Evolutionary conservation across 2,113 vertebrate genomes (phyloP).

Genomic region (Albula glossodonta): DNA sequence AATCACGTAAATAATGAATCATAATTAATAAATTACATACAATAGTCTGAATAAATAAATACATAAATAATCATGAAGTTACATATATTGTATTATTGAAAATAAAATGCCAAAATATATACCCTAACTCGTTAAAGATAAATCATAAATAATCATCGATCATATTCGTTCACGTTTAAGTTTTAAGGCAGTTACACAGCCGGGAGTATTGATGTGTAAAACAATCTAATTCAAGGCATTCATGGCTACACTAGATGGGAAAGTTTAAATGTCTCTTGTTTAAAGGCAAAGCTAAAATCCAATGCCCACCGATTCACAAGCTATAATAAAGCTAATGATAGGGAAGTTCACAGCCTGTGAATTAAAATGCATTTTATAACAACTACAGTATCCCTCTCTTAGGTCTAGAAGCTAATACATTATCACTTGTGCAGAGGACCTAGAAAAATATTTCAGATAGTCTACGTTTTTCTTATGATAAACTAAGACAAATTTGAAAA

Average conservation of each 20-base stretch:
- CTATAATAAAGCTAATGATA: conserved; percentile 86
- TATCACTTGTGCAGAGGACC: conserved; percentile 66
- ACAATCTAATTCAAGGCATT: conserved; percentile 83
- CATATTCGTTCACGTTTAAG: conserved; percentile 53
- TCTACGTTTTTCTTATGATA: conserved; percentile 50
- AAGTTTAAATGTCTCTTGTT: conserved; percentile 72
- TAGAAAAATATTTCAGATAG: conserved; percentile 66
- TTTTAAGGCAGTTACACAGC: conserved; percentile 89
- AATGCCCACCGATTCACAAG: conserved; percentile 83
- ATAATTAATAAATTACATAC: conserved; percentile 75
- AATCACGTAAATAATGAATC: conserved; percentile 47
- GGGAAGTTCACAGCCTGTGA: conserved; percentile 71
- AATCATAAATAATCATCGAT: conserved; percentile 55
- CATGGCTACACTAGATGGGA: conserved; percentile 82
- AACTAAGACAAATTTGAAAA: conserved; percentile 44
- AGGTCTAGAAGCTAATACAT: conserved; percentile 73
- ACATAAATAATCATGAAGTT: conserved; percentile 81
- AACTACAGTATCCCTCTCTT: conserved; percentile 68
- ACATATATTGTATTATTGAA: conserved; percentile 69
- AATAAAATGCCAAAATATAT: conserved; percentile 60
- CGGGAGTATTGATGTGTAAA: conserved; percentile 69
- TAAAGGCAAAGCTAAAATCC: conserved; percentile 73
- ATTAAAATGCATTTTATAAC: conserved; percentile 65
- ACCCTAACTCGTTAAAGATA: conserved; percentile 63
- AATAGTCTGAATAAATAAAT: conserved; percentile 93